Conservation (phyloP, 1,140 invertebrate genomes). For the Drosophila tsacasi region DNA sequence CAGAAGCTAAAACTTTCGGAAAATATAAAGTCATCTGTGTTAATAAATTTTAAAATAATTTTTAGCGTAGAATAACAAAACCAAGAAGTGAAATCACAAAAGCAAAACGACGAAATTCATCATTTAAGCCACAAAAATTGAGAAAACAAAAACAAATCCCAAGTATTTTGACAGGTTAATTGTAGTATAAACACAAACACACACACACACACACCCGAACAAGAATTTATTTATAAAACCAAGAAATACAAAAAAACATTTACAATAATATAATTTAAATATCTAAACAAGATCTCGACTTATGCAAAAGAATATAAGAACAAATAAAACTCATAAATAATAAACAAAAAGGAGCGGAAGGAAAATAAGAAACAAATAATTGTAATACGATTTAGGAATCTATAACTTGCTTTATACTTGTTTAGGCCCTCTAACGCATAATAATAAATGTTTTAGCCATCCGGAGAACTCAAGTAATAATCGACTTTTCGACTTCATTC, state of each 20-base stretch:
- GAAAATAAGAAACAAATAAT: not conserved
- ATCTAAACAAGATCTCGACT: slow-evolving; percentile 52
- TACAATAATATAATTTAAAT: slow-evolving; percentile 38
- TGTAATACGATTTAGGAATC: slow-evolving; percentile 43
- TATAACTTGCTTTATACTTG: slow-evolving; percentile 57
- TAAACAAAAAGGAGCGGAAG: slow-evolving; percentile 21
- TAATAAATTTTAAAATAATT: slow-evolving; percentile 85
- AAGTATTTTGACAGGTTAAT: slow-evolving; percentile 66
- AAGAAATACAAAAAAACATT: slow-evolving; percentile 50
- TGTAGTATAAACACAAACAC: slow-evolving; percentile 42
- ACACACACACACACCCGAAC: slow-evolving; percentile 35
- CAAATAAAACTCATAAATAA: slow-evolving; percentile 33
- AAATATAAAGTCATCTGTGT: slow-evolving; percentile 85
- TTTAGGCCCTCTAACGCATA: slow-evolving; percentile 28
- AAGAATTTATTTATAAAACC: slow-evolving; percentile 63
- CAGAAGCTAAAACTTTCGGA: slow-evolving; percentile 62
- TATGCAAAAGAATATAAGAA: slow-evolving; percentile 34
- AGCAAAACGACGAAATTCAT: slow-evolving; percentile 35
- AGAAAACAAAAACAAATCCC: slow-evolving; percentile 17
- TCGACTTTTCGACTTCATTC: slow-evolving; percentile 26
- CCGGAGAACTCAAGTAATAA: slow-evolving; percentile 53
- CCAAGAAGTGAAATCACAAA: slow-evolving; percentile 48
- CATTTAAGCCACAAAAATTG: slow-evolving; percentile 30
- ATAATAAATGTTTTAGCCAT: slow-evolving; percentile 58
- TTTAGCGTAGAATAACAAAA: slow-evolving; percentile 76